Conservation (phyloP, 2,113 vertebrate species). For the Puma concolor region DNA sequence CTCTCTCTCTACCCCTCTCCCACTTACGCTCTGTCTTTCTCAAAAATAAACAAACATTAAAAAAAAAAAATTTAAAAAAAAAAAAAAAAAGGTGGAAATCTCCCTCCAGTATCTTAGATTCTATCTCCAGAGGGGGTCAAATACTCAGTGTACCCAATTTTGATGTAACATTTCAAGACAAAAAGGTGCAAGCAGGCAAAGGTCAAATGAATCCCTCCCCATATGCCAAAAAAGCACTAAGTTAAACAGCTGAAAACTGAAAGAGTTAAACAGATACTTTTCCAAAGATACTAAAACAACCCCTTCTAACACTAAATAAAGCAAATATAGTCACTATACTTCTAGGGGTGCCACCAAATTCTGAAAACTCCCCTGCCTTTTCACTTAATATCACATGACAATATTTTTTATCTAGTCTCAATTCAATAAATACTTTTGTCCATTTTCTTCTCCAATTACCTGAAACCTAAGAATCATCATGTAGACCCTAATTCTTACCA, state of each 20-base stretch:
- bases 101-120: background rate
- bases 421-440: background rate
- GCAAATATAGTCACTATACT: background rate
- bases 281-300: background rate
- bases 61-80: no score
- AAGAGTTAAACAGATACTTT: background rate
- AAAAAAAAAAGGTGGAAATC: background rate
- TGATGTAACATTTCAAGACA: background rate
- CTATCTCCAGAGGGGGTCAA: background rate
- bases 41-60: no score
- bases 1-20: no score
- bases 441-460: background rate
- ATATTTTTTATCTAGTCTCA: background rate
- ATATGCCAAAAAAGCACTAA: background rate
- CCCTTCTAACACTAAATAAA: background rate
- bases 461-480: background rate
- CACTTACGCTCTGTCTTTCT: no score
- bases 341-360: background rate
- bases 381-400: background rate
- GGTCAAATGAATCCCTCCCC: background rate
- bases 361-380: background rate
- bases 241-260: background rate
- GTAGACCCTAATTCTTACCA: background rate
- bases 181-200: background rate
- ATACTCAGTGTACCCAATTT: background rate